Base-by-base conservation (phyloP, 2,888 invertebrate species). In the Ceratothoa steindachneri region DNA sequence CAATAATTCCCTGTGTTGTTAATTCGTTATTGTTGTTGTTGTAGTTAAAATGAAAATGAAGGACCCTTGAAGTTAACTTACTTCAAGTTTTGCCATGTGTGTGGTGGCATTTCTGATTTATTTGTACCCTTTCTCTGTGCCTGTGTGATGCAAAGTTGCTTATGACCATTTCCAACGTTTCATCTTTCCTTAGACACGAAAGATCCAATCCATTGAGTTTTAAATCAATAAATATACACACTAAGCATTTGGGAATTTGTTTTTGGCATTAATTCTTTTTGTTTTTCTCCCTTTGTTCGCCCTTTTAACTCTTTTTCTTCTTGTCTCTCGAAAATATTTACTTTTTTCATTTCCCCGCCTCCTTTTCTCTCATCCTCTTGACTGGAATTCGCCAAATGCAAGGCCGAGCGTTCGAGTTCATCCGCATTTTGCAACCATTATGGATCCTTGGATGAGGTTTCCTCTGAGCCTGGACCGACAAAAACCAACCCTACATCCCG, bases 11-110 rank as follows among this genome's bases (percentile, higher is more conserved):
- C 71, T 73, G 71, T 71, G 71, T 73, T 74, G 77, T 77, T 77
- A 69, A 73, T 68, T 77, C 73, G 77, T 77, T 77, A 74, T 77
- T 73, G 77, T 77, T 77, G 73, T 77, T 77, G 77, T 77, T 77
- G 77, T 77, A 73, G 77, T 77, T 73, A 68, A 72, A 60, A 67
- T 69, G 67, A 70, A 53, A 69, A 28, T 22, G 60, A 3, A 60
- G 24, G 12, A 24, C 24, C 27, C 27, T 60, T 3, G 27, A 60
- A 60, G 60, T 60, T 12, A 60, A 60, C 60, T 1, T 24, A 24
- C 60, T 60, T 60, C 27, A 60, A 24, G 60, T n/a, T 9, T n/a
- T 60, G 60, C 60, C 60, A 60, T 15, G 24, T 60, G 52, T 51
- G n/a, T 41, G 7, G 41, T 60, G 27, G 27, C 27, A 60, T 24